A percentile compares a stretch with the other conserved stretches of the same genome.
Evolutionary conservation across 2,888 invertebrate species (phyloP).

Genomic region (Elysia crispata): DNA sequence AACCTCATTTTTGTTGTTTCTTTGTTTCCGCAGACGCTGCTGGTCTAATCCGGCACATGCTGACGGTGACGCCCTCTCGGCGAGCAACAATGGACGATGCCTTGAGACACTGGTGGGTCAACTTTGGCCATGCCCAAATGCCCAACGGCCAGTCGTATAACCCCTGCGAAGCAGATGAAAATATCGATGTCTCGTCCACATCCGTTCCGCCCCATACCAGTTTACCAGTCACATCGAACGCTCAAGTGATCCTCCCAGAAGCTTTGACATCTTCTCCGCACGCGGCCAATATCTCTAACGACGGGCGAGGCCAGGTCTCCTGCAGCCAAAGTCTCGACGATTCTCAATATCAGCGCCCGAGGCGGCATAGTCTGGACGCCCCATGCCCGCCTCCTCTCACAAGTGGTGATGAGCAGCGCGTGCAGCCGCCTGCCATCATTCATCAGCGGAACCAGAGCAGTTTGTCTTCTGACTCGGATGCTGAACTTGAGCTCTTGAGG

Average conservation of each 20-base stretch:
- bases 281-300: no score
- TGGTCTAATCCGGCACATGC: constrained; percentile 93
- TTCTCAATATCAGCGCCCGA: background rate
- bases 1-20: background rate
- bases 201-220: background rate
- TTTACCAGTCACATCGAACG: no score
- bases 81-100: constrained; percentile 96
- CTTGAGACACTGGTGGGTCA: constrained; percentile 98
- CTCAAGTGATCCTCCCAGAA: no score
- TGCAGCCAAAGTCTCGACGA: no score
- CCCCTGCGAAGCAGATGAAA: constrained; percentile 51
- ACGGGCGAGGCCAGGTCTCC: no score
- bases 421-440: constrained; percentile 13
- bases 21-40: constrained; percentile 86
- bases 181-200: background rate
- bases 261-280: no score
- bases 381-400: background rate
- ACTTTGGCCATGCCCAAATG: constrained; percentile 77
- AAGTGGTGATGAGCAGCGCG: background rate
- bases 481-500: constrained; percentile 54
- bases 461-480: constrained; percentile 63
- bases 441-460: constrained; percentile 53
- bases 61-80: constrained; percentile 92
- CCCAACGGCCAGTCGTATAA: constrained; percentile 65
- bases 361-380: background rate